Percentiles rank a stretch among this genome's conserved stretches.
Evolutionary conservation across 2,113 vertebrate genomes (phyloP).

Genomic region (Paedocypris sp.): DNA sequence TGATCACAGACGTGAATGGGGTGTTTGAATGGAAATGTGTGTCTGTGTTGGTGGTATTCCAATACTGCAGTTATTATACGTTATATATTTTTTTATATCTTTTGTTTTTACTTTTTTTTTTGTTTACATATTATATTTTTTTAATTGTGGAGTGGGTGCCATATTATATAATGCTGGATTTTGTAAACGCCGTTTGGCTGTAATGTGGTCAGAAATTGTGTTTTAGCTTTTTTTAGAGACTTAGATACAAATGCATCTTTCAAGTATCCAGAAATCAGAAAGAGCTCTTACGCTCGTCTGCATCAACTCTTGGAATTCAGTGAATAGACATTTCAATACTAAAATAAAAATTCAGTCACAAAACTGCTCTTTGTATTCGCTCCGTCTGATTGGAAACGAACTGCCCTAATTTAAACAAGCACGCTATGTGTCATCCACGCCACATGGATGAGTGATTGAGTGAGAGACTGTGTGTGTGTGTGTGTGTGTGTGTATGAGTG

Average conservation of each 20-base stretch:
- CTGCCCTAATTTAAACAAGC: slow-evolving; percentile 5
- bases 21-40: neutral
- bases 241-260: too few species aligned
- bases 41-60: neutral
- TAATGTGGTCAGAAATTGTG: too few species aligned
- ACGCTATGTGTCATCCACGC: slow-evolving; percentile 27
- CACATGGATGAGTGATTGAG: neutral
- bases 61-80: slow-evolving; percentile 1
- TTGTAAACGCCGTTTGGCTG: too few species aligned
- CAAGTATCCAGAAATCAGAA: too few species aligned
- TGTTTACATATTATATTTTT: slow-evolving; percentile 18
- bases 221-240: too few species aligned
- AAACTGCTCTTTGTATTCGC: neutral
- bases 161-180: too few species aligned
- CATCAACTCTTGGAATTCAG: too few species aligned
- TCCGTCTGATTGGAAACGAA: neutral
- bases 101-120: too few species aligned
- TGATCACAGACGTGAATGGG: slow-evolving; percentile 30
- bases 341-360: neutral
- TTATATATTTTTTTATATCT: too few species aligned
- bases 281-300: too few species aligned
- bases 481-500: slow-evolving; percentile 39
- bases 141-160: slow-evolving; percentile 29
- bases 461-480: neutral
- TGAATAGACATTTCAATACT: too few species aligned